A percentile compares a stretch with the other conserved stretches of the same genome.
These are phyloP conservation scores for Anguilla rostrata DNA, from an alignment of 2,113 vertebrate genomes.

Conservation along the genomic window DNA sequence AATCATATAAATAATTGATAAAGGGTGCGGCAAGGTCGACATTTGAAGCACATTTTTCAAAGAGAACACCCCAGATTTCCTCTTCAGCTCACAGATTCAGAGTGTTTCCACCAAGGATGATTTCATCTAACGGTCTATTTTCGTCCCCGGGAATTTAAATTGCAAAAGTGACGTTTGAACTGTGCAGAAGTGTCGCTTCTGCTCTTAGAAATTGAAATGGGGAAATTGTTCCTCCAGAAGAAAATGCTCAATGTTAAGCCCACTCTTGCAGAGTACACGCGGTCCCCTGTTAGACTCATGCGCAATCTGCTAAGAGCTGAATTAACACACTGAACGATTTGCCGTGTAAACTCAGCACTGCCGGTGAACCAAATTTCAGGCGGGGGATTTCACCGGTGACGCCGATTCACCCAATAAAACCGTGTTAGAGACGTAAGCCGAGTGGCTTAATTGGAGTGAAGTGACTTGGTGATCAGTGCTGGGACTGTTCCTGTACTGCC, in stretches of 20 bases:
- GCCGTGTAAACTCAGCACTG: neutral
- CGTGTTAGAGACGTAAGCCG: slow-evolving; percentile 26
- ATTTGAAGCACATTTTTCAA: neutral
- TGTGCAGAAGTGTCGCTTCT: slow-evolving; percentile 30
- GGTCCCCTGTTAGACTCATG: too few relatives aligned
- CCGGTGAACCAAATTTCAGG: neutral
- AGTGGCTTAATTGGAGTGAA: slow-evolving; percentile 19
- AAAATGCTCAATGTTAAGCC: too few relatives aligned
- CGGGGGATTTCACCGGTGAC: slow-evolving; percentile 43
- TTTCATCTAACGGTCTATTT: slow-evolving; percentile 25
- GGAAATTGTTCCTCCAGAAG: slow-evolving; percentile 32
- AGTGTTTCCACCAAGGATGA: neutral
- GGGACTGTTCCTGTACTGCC: slow-evolving; percentile 19
- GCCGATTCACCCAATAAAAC: slow-evolving; percentile 34
- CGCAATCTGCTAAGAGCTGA: too few relatives aligned
- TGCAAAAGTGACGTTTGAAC: slow-evolving; percentile 43
- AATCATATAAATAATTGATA: neutral
- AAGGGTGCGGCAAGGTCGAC: too few relatives aligned
- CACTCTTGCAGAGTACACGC: too few relatives aligned
- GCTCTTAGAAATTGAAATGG: slow-evolving; percentile 34
- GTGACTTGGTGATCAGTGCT: neutral
- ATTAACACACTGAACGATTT: too few relatives aligned
- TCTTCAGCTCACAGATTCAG: neutral
- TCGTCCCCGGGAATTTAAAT: slow-evolving; percentile 38
- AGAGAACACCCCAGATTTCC: neutral